A percentile compares a stretch with the other conserved stretches of the same genome.
These are phyloP conservation scores for Nemoura dubitans DNA, from an alignment of 2,888 invertebrate genomes.

Conservation along the genomic window DNA sequence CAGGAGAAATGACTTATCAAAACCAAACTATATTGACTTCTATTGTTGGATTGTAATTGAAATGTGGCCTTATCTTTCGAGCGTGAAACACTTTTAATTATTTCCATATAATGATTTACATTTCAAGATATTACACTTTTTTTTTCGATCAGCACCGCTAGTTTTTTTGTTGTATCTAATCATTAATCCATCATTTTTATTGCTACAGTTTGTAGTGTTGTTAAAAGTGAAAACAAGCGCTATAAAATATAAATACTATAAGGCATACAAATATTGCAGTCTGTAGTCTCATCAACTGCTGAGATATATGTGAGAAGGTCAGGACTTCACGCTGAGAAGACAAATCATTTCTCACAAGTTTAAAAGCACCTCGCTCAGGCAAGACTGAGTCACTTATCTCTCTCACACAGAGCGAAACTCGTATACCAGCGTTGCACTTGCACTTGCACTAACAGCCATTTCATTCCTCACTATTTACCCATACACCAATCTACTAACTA, in stretches of 20 bases:
- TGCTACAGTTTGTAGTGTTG: conserved; percentile 18
- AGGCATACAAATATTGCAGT: conserved; percentile 21
- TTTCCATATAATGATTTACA: conserved; percentile 20
- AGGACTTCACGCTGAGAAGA: conserved; percentile 44
- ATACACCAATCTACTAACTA: not conserved
- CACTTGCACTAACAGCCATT: conserved; percentile 39
- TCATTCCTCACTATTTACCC: conserved; percentile 39
- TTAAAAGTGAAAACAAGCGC: conserved; percentile 38
- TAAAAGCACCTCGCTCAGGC: conserved; percentile 8
- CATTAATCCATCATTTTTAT: conserved; percentile 45
- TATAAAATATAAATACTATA: conserved; percentile 36
- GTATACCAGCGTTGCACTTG: conserved; percentile 13
- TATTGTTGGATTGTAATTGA: conserved; percentile 37
- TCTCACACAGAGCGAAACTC: conserved; percentile 17
- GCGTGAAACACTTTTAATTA: conserved; percentile 1
- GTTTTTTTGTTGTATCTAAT: conserved; percentile 35
- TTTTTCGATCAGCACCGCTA: not conserved
- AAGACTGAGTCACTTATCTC: not conserved
- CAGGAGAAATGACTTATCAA: conserved; percentile 33
- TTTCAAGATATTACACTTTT: conserved; percentile 16
- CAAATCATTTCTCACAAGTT: conserved; percentile 46
- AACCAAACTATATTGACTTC: conserved; percentile 36
- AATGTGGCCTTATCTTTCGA: conserved; percentile 34
- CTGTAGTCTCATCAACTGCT: conserved; percentile 45
- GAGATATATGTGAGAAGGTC: conserved; percentile 49